phyloP scores from a whole-genome alignment of 2,113 vertebrate species.

The Sclerurus mexicanus region DNA sequence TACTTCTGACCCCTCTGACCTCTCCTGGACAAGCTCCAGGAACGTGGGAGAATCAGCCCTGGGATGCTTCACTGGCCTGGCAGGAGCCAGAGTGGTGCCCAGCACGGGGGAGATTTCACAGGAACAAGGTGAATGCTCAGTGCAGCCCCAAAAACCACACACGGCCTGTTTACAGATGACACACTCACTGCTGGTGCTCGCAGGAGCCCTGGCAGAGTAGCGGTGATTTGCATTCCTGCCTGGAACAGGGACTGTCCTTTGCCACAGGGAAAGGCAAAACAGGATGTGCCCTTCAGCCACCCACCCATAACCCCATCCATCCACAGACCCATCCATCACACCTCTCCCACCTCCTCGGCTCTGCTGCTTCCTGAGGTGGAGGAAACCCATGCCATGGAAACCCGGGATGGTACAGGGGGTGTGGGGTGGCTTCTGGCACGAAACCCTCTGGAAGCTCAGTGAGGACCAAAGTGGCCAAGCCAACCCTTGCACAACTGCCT shows the following conservation, averaged over 20 bases:
- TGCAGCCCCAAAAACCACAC: not conserved
- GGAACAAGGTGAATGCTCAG: not conserved
- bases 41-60: not conserved
- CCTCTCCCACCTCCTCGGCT: not conserved
- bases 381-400: accelerated
- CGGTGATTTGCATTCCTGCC: not conserved
- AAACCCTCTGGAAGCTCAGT: not conserved
- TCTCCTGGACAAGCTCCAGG: accelerated
- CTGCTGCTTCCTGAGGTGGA: not conserved
- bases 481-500: not conserved
- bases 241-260: not conserved
- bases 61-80: not conserved
- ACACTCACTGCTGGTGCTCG: accelerated
- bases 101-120: accelerated
- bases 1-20: not conserved
- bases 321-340: not conserved
- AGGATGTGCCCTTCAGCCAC: not conserved
- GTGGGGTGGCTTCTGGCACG: not conserved
- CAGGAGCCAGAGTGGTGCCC: not conserved
- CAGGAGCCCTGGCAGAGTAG: not conserved
- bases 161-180: accelerated
- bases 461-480: not conserved
- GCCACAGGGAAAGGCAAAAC: not conserved
- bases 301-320: not conserved
- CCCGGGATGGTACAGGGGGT: not conserved